Percentiles rank a stretch among this genome's conserved stretches.
These are phyloP conservation scores for Melipona quadrifasciata DNA, from an alignment of 1,140 invertebrate species.

Conservation along the genomic window DNA sequence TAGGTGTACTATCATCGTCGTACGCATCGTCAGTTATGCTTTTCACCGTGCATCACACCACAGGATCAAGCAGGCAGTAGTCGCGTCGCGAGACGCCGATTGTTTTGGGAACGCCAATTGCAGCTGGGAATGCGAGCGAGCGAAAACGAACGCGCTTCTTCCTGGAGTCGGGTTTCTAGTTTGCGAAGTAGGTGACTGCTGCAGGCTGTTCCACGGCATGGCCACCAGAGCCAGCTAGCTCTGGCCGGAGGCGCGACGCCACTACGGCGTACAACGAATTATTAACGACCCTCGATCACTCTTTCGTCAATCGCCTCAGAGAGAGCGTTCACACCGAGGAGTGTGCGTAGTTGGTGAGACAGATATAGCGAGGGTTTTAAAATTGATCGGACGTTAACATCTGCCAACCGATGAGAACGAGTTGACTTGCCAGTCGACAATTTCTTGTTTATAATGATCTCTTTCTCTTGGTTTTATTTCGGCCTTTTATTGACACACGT, in stretches of 20 bases:
- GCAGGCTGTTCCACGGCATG: background rate
- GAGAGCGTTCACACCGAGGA: slow-evolving; percentile 3
- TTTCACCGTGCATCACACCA: no score
- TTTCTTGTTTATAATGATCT: no score
- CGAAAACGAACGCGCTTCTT: slow-evolving; percentile 58
- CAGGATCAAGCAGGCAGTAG: background rate
- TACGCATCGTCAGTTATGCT: no score
- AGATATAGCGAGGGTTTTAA: background rate
- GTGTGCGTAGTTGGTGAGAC: background rate
- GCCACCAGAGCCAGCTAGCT: background rate
- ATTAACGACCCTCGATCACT: slow-evolving; percentile 21
- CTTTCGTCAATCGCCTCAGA: slow-evolving; percentile 3
- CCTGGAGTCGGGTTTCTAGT: slow-evolving; percentile 66
- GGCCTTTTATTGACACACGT: no score
- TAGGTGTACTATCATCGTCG: no score
- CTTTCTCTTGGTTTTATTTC: no score
- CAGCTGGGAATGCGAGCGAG: slow-evolving; percentile 45
- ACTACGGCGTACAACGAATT: background rate
- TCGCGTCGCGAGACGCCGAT: slow-evolving; percentile 8
- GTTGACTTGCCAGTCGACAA: no score
- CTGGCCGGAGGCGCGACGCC: no score
- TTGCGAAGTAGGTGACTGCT: slow-evolving; percentile 50
- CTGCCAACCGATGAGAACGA: no score
- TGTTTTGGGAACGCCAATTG: slow-evolving; percentile 63
- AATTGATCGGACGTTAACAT: no score